Conservation (phyloP, 2,113 vertebrate species). For the Nettapus auritus region DNA sequence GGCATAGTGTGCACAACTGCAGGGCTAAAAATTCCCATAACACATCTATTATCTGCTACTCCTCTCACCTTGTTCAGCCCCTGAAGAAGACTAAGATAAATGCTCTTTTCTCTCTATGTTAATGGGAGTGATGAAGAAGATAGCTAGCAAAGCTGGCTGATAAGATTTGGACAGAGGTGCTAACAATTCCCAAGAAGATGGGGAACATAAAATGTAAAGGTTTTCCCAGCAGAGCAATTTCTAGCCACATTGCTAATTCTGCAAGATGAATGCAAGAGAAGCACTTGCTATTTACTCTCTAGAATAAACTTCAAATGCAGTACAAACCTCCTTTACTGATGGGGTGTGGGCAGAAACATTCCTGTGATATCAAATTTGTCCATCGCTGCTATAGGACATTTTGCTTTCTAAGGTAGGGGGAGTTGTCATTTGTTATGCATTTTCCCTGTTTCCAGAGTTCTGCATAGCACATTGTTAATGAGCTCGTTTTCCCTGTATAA, state of each 20-base stretch:
- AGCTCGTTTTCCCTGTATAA: background rate
- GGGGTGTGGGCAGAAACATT: background rate
- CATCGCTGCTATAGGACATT: background rate
- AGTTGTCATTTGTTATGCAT: background rate
- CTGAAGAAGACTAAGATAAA: slow-evolving; percentile 13
- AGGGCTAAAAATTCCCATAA: background rate
- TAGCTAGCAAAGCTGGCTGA: slow-evolving; percentile 28
- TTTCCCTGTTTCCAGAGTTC: background rate
- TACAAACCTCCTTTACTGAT: background rate
- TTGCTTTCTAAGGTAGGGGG: background rate
- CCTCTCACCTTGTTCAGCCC: background rate
- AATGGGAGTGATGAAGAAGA: slow-evolving; percentile 13
- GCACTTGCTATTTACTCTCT: background rate
- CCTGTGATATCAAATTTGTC: background rate
- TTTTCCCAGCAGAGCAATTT: slow-evolving; percentile 53
- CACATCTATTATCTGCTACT: background rate
- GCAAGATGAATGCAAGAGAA: slow-evolving; percentile 9
- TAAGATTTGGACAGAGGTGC: slow-evolving; percentile 44
- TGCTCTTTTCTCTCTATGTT: slow-evolving; percentile 29
- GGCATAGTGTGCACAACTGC: background rate
- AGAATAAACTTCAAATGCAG: background rate
- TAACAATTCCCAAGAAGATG: slow-evolving; percentile 41
- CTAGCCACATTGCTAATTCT: slow-evolving; percentile 44
- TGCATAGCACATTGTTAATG: background rate
- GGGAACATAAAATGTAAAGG: slow-evolving; percentile 50